Conservation (phyloP, 2,888 invertebrate species). For the Venusia cambrica region DNA sequence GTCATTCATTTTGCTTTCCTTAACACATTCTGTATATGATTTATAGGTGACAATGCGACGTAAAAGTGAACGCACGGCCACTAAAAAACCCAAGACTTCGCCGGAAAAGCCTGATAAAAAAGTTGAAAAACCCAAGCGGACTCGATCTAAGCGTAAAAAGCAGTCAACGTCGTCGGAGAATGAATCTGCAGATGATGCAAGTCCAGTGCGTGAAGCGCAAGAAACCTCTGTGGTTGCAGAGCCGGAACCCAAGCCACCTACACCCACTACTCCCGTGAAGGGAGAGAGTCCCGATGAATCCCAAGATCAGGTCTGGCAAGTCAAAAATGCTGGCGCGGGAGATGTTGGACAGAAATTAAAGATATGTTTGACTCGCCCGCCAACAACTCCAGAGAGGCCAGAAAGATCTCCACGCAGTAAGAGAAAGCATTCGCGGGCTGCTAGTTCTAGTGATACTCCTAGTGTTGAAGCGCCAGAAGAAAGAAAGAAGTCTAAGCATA, state of each 20-base stretch:
- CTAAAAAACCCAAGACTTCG: conserved; percentile 83
- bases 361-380: conserved; percentile 82
- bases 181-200: conserved; percentile 66
- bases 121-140: conserved; percentile 75
- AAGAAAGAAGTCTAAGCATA: conserved; percentile 65
- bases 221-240: conserved; percentile 41
- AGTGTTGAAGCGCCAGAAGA: conserved; percentile 69
- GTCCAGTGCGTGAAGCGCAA: conserved; percentile 45
- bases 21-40: conserved; percentile 21
- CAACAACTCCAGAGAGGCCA: conserved; percentile 75
- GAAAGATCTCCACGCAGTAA: conserved; percentile 76
- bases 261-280: conserved; percentile 52
- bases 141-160: conserved; percentile 78
- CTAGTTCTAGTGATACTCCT: conserved; percentile 72
- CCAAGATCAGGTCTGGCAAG: conserved; percentile 76
- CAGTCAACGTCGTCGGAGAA: conserved; percentile 79
- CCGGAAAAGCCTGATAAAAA: conserved; percentile 86
- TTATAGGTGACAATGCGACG: conserved; percentile 84
- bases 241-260: conserved; percentile 46
- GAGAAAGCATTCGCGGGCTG: conserved; percentile 73
- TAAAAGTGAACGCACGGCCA: conserved; percentile 85
- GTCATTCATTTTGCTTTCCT: not conserved
- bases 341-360: conserved; percentile 82
- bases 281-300: conserved; percentile 60
- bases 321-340: conserved; percentile 69